These are phyloP conservation scores for Tigriopus japonicus DNA, from an alignment of 1,140 invertebrate genomes.

Conservation along the genomic window DNA sequence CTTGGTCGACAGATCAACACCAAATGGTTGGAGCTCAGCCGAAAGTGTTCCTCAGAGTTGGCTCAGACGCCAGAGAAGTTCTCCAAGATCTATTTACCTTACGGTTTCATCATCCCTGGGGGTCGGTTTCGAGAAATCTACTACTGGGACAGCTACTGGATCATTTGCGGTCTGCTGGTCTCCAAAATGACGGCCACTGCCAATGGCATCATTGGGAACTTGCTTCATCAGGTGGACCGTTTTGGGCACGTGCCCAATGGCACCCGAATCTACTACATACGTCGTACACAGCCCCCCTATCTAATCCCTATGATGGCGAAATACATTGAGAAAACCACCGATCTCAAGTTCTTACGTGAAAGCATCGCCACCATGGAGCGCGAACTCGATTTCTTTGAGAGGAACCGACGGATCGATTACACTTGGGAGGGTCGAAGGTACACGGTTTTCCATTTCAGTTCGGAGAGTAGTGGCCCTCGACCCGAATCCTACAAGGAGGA, in stretches of 20 bases:
- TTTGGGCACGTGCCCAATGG: constrained; percentile 78
- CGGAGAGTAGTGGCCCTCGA: constrained; percentile 36
- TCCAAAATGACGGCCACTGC: constrained; percentile 61
- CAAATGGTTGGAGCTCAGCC: no score
- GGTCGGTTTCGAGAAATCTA: constrained; percentile 74
- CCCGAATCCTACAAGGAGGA: constrained; percentile 65
- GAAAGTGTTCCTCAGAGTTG: no score
- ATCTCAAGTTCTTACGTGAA: constrained; percentile 24
- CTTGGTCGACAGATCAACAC: no score
- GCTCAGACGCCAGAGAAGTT: constrained; percentile 37
- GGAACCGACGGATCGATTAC: no score
- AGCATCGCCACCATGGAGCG: no score
- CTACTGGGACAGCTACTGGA: constrained; percentile 93
- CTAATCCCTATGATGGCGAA: constrained; percentile 62
- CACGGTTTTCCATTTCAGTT: not conserved
- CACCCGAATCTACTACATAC: constrained; percentile 62
- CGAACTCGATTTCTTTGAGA: no score
- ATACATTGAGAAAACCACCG: constrained; percentile 48
- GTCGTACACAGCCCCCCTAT: constrained; percentile 66
- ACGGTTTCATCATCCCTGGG: constrained; percentile 78
- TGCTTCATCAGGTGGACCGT: constrained; percentile 48
- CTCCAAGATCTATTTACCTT: constrained; percentile 50
- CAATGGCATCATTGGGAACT: constrained; percentile 60
- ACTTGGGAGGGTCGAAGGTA: no score
- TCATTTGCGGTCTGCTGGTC: constrained; percentile 58